Evolutionary conservation across 2,888 invertebrate species (phyloP).

Genomic region (Andrena flavipes): DNA sequence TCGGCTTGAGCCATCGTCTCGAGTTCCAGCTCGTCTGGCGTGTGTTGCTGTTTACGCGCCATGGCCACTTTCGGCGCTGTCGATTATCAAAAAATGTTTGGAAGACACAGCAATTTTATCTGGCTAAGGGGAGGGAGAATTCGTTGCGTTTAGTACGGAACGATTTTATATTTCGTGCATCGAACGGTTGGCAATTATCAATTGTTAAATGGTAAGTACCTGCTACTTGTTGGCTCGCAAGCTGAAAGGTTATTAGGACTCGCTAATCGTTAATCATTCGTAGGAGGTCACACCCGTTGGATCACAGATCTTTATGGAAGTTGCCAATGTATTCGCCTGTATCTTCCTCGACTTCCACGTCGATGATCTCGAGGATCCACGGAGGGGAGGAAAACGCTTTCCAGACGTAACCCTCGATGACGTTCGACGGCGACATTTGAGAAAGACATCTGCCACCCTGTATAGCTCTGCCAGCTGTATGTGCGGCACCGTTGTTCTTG

Average conservation of each 20-base stretch:
- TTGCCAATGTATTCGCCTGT: slow-evolving; percentile 20
- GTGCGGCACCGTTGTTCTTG: slow-evolving; percentile 59
- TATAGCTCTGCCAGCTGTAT: slow-evolving; percentile 66
- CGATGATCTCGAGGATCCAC: slow-evolving; percentile 53
- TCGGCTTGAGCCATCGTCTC: slow-evolving; percentile 93
- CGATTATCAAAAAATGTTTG: not conserved
- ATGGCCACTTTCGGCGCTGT: slow-evolving; percentile 65
- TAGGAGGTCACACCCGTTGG: slow-evolving; percentile 10
- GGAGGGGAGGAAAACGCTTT: slow-evolving; percentile 57
- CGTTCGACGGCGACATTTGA: slow-evolving; percentile 68
- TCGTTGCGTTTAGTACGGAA: not conserved
- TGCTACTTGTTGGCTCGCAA: slow-evolving; percentile 30
- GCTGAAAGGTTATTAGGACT: slow-evolving; percentile 31
- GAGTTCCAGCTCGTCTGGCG: slow-evolving; percentile 89
- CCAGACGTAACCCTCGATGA: slow-evolving; percentile 56
- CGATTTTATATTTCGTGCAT: slow-evolving; percentile 10
- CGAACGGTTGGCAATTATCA: not conserved
- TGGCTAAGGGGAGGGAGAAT: not conserved
- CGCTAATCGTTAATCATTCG: slow-evolving; percentile 34
- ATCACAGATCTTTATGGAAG: slow-evolving; percentile 37
- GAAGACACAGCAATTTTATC: not conserved
- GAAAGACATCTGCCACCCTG: slow-evolving; percentile 72
- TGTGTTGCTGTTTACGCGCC: slow-evolving; percentile 80
- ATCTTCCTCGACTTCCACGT: slow-evolving; percentile 41
- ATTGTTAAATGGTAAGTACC: not conserved